Evolutionary conservation across 2,797 vertebrate genomes (phyloP).

Genomic region (Emys orbicularis): DNA sequence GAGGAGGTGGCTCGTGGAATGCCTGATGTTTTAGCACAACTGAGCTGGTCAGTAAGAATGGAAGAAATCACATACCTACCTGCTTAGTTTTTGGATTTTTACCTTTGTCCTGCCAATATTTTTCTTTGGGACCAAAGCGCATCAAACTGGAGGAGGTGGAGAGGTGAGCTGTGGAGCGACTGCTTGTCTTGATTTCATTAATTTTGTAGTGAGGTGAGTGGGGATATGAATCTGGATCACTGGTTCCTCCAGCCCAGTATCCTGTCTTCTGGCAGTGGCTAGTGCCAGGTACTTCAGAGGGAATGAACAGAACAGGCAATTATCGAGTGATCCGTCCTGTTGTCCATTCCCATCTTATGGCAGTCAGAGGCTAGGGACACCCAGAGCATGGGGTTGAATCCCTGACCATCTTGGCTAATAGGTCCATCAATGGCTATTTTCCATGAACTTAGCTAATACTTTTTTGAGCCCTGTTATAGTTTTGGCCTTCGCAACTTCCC

Average conservation of each 20-base stretch:
- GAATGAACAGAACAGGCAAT: not conserved
- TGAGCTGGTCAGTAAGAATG: not conserved
- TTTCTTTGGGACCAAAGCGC: not conserved
- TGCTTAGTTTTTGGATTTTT: not conserved
- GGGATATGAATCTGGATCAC: not conserved
- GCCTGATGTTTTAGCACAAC: not conserved
- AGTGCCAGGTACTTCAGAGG: not conserved
- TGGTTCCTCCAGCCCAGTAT: not conserved
- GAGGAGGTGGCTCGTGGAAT: not conserved
- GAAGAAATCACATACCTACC: not conserved
- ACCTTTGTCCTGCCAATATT: not conserved
- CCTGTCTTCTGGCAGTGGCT: not conserved
- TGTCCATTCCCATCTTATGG: not conserved
- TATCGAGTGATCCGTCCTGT: not conserved
- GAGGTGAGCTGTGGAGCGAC: not conserved
- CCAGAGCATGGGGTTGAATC: not conserved
- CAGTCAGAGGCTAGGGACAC: not conserved
- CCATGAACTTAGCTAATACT: not conserved
- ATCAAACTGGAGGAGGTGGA: not conserved
- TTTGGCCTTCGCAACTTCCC: not conserved
- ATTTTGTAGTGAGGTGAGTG: not conserved
- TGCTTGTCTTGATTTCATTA: not conserved
- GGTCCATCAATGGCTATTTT: not conserved
- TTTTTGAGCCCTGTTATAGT: not conserved
- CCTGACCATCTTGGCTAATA: not conserved